Base-by-base conservation (phyloP, 2,113 vertebrate genomes). In the Amazona vittata region DNA sequence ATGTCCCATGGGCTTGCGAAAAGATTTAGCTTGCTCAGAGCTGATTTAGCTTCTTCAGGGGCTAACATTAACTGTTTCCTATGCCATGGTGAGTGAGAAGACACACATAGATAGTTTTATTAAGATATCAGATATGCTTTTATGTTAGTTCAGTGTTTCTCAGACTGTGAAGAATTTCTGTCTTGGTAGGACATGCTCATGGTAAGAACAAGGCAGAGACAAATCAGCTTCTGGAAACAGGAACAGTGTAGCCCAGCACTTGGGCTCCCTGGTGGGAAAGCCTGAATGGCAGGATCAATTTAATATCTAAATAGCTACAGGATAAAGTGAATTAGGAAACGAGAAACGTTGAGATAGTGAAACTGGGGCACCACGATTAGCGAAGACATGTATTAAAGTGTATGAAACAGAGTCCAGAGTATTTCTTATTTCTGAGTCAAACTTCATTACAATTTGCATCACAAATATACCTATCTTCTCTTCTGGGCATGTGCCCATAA, bases 41-140 rank as follows among this genome's bases (percentile, higher is more conserved):
- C 47, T 57, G 26, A 76, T 35, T 69, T 14, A 70, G 33, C 33
- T 39, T 83, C 39, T 44, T 46, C 25, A 21, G 57, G 37, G 39
- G n/a, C 33, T 78, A 15, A 29, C n/a, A 15, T 15, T 22, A 52
- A 49, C 60, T 70, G 28, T 35, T 46, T 73, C 43, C 28, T 47
- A n/a, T 18, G 25, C n/a, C 43, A 33, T 4, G 2, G 39, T 22
- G 49, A 83, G 12, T 39, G 28, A 69, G 41, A 63, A 74, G 21
- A 12, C 25, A 64, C 10, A 25, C 11, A 11, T 0, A 4, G 22
- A 18, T 4, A 46, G 25, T 1, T 52, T 22, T 31, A 85, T 13
- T 50, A 53, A 44, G 14, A 17, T 22, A 39, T 14, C 70, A 35
- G 26, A 53, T 26, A 65, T 0, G 3, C 18, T 59, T 68, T 63